Evolutionary conservation across 2,113 vertebrate species (phyloP).

Genomic region (Poeciliopsis occidentalis): DNA sequence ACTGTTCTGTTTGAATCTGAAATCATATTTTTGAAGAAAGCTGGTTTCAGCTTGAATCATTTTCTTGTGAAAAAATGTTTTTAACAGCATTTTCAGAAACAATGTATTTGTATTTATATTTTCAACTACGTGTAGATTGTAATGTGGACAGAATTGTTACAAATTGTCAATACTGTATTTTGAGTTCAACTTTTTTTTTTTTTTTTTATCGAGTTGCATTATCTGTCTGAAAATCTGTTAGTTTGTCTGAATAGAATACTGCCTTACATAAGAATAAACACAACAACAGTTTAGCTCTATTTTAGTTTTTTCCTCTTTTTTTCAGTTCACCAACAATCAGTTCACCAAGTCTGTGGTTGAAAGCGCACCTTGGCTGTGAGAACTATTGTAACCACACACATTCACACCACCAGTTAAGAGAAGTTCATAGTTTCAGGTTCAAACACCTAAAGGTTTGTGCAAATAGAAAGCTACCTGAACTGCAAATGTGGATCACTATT

Average conservation of each 20-base stretch:
- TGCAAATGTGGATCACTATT: no score
- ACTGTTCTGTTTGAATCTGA: conserved; percentile 20
- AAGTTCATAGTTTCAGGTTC: background rate
- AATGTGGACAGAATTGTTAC: conserved; percentile 38
- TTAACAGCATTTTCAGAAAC: conserved; percentile 46
- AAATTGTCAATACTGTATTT: conserved; percentile 23
- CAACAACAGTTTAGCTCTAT: conserved; percentile 7
- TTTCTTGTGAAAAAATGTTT: conserved; percentile 34
- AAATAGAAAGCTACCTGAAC: background rate
- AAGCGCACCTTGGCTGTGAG: background rate
- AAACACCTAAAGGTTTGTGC: background rate
- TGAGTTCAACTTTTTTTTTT: conserved; percentile 1
- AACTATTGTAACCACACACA: background rate
- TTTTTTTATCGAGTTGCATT: conserved; percentile 24
- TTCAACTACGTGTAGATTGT: conserved; percentile 54
- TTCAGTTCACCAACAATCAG: background rate
- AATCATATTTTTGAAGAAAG: conserved; percentile 18
- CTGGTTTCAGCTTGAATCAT: conserved; percentile 29
- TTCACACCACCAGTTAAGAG: background rate
- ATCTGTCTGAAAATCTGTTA: conserved; percentile 29
- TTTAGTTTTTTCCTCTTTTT: conserved; percentile 1
- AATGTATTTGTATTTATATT: conserved; percentile 67
- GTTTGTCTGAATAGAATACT: conserved; percentile 64
- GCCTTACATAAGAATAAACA: conserved; percentile 72
- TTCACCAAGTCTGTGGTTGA: background rate